Base-by-base conservation (phyloP, 2,113 vertebrate species). In the Pardalotus punctatus region DNA sequence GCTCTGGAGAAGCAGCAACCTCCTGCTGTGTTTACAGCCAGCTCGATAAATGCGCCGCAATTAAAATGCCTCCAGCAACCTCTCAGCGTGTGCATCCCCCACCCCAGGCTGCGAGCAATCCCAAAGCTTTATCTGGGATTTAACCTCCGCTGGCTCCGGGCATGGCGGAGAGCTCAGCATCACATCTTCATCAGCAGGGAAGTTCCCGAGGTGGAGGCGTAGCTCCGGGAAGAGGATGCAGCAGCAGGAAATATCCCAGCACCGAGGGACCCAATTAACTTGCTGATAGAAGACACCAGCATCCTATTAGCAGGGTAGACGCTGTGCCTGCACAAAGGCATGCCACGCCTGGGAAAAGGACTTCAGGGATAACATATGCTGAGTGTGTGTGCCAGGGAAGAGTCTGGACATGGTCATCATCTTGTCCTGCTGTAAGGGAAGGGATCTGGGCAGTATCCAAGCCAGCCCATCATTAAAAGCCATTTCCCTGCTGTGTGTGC, bases 181-280 rank as follows among this genome's bases (percentile, higher is more conserved):
- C 64, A 6, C 50, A 47, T 56, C 73, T 74, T 27, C 84, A 79
- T 5, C 81, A 35, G 85, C 60, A 35, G 62, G 4, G 64, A 86
- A 70, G 85, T 3, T 50, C 66, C 56, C 1, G 4, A 65, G 78
- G 83, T 51, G 40, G 35, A 76, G 1, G 5, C 0, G 3, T 1
- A 29, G 69, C 77, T 87, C 54, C 1, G 23, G 85, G 45, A 67
- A 88, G 80, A 80, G 84, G 88, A 95, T 40, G 79, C 31, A 61
- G 77, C 72, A 85, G 86, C 74, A 94, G 94, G 94, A 94, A 88
- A 85, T 12, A 51, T 43, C 70, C 66, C 45, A 33, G 78, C 50
- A 64, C 66, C 8, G 0, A 90, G 90, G 47, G 93, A 86, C 71
- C 64, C 81, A 79, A 90, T 93, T 83, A 94, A 88, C 8, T 38